Base-by-base conservation (phyloP, 2,113 vertebrate genomes). In the Cynopterus brachyotis region DNA sequence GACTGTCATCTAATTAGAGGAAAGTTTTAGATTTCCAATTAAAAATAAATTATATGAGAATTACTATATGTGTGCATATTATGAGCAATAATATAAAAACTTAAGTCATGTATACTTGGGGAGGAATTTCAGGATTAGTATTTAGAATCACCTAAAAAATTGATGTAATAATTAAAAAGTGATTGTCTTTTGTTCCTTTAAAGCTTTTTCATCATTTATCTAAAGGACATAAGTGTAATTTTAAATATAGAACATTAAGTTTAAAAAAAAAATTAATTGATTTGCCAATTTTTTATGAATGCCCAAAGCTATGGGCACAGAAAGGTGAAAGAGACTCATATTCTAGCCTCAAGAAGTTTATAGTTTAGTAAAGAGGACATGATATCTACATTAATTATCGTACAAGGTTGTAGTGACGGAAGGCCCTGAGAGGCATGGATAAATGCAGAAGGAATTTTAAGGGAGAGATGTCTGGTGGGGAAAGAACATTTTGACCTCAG, bases 81-180 rank as follows among this genome's bases (percentile, higher is more conserved):
- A 57, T 88, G n/a, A 91, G 4, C 40, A 88, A 40, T 60, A 83
- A 93, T 67, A 80, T 64, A 57, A 35, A 91, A 95, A 85, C 32
- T 78, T 75, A 92, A 67, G 11, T 82, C 59, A 32, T 45, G 15
- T n/a, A 50, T 11, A 67, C 13, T 47, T 47, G 22, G 35, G 42
- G 42, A 88, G 55, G 82, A 73, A 84, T 93, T 91, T 96, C 15
- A 85, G 32, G 40, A 50, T 75, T 78, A 84, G 28, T 93, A 57
- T 93, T 96, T 96, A 91, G 84, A 93, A 84, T 84, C 55, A n/a
- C 91, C 47, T 94, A 78, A 55, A 85, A 85, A 66, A 92, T 92
- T 69, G 47, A 42, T 67, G 22, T 81, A 70, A 45, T 69, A 91
- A 57, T 69, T 67, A 64, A 62, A 92, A 85, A 80, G 42, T 70